A percentile compares a stretch with the other conserved stretches of the same genome.
These are phyloP conservation scores for Amaurobius ferox DNA, from an alignment of 2,888 invertebrate genomes.

Conservation along the genomic window DNA sequence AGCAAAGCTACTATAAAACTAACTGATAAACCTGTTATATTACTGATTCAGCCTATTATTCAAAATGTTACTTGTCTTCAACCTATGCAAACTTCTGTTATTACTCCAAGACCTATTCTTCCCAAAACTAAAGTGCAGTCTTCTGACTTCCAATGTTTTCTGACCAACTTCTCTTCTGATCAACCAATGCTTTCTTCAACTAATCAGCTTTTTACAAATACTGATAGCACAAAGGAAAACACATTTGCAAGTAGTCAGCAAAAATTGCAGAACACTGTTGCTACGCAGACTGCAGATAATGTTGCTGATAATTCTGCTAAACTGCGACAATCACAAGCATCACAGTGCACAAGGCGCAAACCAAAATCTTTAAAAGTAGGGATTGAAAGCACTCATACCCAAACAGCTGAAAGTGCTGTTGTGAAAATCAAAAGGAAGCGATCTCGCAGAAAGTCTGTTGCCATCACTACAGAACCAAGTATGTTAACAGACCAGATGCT, in stretches of 20 bases:
- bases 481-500: slow-evolving; percentile 4
- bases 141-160: too few relatives aligned
- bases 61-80: slow-evolving; percentile 46
- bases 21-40: slow-evolving; percentile 30
- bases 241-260: neutral
- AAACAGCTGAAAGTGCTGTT: slow-evolving; percentile 69
- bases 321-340: slow-evolving; percentile 42
- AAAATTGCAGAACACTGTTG: slow-evolving; percentile 1
- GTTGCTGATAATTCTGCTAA: slow-evolving; percentile 1
- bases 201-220: neutral
- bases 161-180: neutral
- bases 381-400: slow-evolving; percentile 73
- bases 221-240: neutral
- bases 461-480: slow-evolving; percentile 48
- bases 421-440: slow-evolving; percentile 64
- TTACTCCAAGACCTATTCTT: slow-evolving; percentile 39
- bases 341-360: slow-evolving; percentile 50
- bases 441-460: slow-evolving; percentile 57
- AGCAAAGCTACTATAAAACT: slow-evolving; percentile 2
- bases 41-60: slow-evolving; percentile 49
- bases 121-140: slow-evolving; percentile 22
- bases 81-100: slow-evolving; percentile 5
- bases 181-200: neutral
- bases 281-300: slow-evolving; percentile 36
- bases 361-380: slow-evolving; percentile 17